Base-by-base conservation (phyloP, 2,113 vertebrate genomes). In the Elephas maximus region DNA sequence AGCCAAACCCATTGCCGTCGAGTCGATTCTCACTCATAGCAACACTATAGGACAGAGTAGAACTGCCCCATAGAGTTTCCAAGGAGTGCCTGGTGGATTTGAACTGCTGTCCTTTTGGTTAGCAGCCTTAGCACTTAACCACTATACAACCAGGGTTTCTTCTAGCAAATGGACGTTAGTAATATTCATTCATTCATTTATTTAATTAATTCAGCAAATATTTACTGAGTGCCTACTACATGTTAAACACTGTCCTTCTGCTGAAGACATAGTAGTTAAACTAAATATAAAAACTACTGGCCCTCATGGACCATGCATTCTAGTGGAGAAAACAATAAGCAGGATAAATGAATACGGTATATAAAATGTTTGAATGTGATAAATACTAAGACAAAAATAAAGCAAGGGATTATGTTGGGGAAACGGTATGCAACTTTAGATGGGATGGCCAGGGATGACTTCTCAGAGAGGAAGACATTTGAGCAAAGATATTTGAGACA, bases 151-250 rank as follows among this genome's bases (percentile, higher is more conserved):
- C 37, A 37, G 37, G 80, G 63, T 79, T 88, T 96, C 26, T 84
- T 76, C n/a, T 45, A 71, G 28, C 63, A 90, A 87, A 11, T 48
- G 3, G 6, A 92, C 60, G 71, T 87, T 69, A 37, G 23, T 71
- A 53, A 44, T 53, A 51, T 41, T 73, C 21, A 62, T 69, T 91
- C 15, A 82, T 83, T 82, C 51, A 2, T 60, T 93, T 12, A 41
- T 44, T 85, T 78, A 60, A n/a, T 62, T 57, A 93, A 84, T 80
- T 84, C 41, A 77, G 41, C n/a, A 94, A 71, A 71, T 83, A 83
- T 67, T 80, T 95, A 78, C 76, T 48, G 41, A 87, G 48, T 51
- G 28, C 11, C 10, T 89, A 45, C 53, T 74, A 41, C 84, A 33
- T 93, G 28, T 28, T 83, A 79, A 76, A 18, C 33, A 79, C 8